Evolutionary conservation across 1,140 invertebrate genomes (phyloP), one percentile per base, ranked within the genome.

Genomic region (Zaprionus lachaisei): DNA sequence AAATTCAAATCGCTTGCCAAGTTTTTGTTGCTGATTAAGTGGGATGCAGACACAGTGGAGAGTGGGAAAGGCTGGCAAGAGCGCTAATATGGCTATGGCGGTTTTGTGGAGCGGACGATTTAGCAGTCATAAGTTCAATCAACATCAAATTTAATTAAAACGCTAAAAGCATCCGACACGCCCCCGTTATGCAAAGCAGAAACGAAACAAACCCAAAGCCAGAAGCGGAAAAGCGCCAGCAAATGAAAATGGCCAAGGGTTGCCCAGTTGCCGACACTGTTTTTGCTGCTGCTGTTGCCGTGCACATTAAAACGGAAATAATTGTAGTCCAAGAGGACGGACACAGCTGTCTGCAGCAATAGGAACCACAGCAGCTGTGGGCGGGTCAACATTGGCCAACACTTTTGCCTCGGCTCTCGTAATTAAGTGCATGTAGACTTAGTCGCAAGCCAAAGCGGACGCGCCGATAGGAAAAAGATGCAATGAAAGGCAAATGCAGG

Each of bases 61-160:
- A 60, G 6, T 15, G 15, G 15, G n/a, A n/a, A 7, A n/a, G 2
- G 15, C 15, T 41, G 38, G 15, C 38, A 41, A 41, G 38, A 41
- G 41, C 71, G 41, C 70, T 67, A 72, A 72, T 67, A 54, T 67
- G 69, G 63, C 37, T 37, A 57, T 28, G 17, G 64, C n/a, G 26
- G 64, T 67, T 69, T 7, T 37, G 44, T 22, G 15, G 31, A 69
- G 64, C 44, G 56, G 56, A 61, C 64, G 55, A 69, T 63, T 68
- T 72, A 37, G 56, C 80, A 90, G 85, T 90, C 79, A 90, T 90
- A 90, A 85, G 85, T 85, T 90, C 81, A 90, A 90, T 90, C 81
- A 90, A 77, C 85, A 90, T 90, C 77, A 90, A 85, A 90, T 90
- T 90, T 90, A 90, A 90, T 90, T 90, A 90, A 85, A 84, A 89